phyloP scores from a whole-genome alignment of 2,797 vertebrate genomes.

The Streptopelia turtur region DNA sequence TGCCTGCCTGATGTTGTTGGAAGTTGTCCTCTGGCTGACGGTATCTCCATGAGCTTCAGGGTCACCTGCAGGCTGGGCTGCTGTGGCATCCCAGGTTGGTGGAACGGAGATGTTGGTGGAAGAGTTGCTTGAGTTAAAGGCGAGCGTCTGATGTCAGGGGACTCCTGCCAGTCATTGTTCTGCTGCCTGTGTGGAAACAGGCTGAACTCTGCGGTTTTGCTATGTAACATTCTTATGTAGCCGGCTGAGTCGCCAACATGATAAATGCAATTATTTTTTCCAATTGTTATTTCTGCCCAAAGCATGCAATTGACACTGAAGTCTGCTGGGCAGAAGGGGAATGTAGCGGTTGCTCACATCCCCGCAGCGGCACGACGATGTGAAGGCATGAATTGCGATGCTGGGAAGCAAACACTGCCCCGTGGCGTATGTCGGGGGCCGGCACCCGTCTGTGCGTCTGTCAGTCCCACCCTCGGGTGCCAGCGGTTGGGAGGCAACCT shows the following conservation, averaged over 20 bases:
- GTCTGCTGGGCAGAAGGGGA: constrained; percentile 50
- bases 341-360: neutral
- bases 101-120: neutral
- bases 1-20: neutral
- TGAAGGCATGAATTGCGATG: neutral
- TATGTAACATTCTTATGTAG: constrained; percentile 69
- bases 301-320: constrained; percentile 64
- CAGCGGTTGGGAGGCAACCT: accelerated
- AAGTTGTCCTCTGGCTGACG: neutral
- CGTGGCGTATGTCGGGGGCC: accelerated
- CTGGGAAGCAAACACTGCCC: neutral
- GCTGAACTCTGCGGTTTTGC: constrained; percentile 64
- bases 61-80: neutral
- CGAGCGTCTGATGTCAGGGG: constrained; percentile 39
- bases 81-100: constrained; percentile 8
- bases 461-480: neutral
- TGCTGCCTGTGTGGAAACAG: constrained; percentile 63
- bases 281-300: constrained; percentile 70
- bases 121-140: constrained; percentile 39
- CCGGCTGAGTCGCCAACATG: constrained; percentile 43
- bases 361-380: neutral
- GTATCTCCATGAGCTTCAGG: neutral
- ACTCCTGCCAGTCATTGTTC: constrained; percentile 71
- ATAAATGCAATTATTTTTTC: constrained; percentile 71
- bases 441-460: accelerated